Percentiles rank a stretch among this genome's conserved stretches.
Conservation (phyloP, 2,888 invertebrate species). For the Hydraecia micacea region DNA sequence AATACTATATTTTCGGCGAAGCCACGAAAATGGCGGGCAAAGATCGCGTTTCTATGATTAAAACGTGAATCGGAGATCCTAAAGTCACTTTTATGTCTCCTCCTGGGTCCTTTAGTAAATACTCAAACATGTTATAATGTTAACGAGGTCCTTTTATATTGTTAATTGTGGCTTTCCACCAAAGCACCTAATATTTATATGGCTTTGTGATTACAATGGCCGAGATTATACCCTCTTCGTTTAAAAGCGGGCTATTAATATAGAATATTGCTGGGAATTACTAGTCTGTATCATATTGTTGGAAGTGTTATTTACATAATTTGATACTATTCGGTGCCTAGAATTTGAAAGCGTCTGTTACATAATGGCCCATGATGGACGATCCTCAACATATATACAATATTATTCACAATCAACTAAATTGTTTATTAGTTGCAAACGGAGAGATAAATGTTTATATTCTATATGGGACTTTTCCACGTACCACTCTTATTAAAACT, state of each 20-base stretch:
- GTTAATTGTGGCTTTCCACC: conserved; percentile 57
- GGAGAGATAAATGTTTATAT: not conserved
- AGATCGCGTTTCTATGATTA: conserved; percentile 53
- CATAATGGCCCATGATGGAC: conserved; percentile 12
- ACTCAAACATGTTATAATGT: conserved; percentile 48
- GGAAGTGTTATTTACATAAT: conserved; percentile 3
- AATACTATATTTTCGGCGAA: conserved; percentile 52
- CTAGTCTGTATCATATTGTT: conserved; percentile 11
- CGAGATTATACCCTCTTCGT: conserved; percentile 53
- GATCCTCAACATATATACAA: not conserved
- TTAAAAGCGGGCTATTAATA: conserved; percentile 59
- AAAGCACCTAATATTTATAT: conserved; percentile 59
- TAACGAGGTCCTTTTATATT: conserved; percentile 59
- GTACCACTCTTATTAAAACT: conserved; percentile 27
- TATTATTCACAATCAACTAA: not conserved
- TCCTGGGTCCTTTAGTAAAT: conserved; percentile 19
- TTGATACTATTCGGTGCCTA: conserved; percentile 15
- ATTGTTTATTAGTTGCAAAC: not conserved
- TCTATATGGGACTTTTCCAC: not conserved
- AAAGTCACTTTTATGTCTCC: conserved; percentile 24
- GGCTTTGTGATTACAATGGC: conserved; percentile 54
- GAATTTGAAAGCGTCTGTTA: conserved; percentile 13
- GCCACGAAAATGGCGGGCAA: conserved; percentile 32
- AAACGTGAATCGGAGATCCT: conserved; percentile 29
- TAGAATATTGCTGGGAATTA: conserved; percentile 52